Conservation (phyloP, 2,888 invertebrate genomes). For the Epirrita christyi region DNA sequence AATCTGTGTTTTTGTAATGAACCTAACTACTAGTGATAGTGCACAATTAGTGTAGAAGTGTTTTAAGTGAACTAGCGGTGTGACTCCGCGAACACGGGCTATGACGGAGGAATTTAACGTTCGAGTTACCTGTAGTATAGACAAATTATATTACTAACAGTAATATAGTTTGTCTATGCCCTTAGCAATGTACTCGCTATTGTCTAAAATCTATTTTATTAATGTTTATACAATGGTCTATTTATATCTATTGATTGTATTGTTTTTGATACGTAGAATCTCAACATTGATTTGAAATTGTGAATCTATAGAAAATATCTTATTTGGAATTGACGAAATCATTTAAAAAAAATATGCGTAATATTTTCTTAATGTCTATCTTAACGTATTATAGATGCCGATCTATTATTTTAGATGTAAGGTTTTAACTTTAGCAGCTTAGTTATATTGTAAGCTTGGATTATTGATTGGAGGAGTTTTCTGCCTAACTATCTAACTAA, state of each 20-base stretch:
- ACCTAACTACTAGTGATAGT: slow-evolving; percentile 61
- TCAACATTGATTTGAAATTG: slow-evolving; percentile 51
- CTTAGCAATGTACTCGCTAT: slow-evolving; percentile 51
- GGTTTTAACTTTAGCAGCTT: slow-evolving; percentile 34
- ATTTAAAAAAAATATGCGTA: slow-evolving; percentile 49
- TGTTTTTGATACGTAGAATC: slow-evolving; percentile 51
- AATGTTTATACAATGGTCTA: slow-evolving; percentile 51
- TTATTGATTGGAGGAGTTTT: slow-evolving; percentile 20
- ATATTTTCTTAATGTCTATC: slow-evolving; percentile 77
- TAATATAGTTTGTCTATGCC: neutral
- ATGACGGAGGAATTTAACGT: slow-evolving; percentile 63
- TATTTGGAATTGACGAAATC: slow-evolving; percentile 77
- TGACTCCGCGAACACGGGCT: slow-evolving; percentile 46
- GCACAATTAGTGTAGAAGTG: slow-evolving; percentile 63
- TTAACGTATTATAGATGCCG: slow-evolving; percentile 46
- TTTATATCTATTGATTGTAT: slow-evolving; percentile 35
- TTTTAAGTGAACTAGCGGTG: slow-evolving; percentile 38
- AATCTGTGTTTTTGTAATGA: slow-evolving; percentile 51
- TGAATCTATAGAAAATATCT: slow-evolving; percentile 48
- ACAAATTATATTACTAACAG: neutral
- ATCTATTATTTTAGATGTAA: slow-evolving; percentile 36
- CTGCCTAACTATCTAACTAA: slow-evolving; percentile 26
- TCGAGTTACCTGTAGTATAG: slow-evolving; percentile 57
- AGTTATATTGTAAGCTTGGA: slow-evolving; percentile 33
- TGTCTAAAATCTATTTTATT: slow-evolving; percentile 65